Percentiles rank a stretch among this genome's conserved stretches.
Evolutionary conservation across 1,140 invertebrate species (phyloP).

Genomic region (Tigriopus japonicus): DNA sequence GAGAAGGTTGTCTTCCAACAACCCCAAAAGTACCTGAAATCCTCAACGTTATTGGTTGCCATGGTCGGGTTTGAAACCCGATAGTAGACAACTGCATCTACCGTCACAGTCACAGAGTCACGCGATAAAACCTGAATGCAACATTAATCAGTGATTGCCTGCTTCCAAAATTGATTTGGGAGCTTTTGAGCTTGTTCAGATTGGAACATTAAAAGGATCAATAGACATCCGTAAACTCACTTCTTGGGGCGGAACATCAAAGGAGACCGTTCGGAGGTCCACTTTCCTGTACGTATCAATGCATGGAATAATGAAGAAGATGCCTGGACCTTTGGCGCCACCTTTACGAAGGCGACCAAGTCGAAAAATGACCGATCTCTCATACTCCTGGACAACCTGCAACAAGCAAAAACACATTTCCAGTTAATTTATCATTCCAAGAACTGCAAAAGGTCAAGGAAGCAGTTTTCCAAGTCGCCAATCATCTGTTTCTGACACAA

Average conservation of each 20-base stretch:
- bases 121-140: slow-evolving; percentile 19
- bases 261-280: slow-evolving; percentile 62
- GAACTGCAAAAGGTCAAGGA: background rate
- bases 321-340: slow-evolving; percentile 69
- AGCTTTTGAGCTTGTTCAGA: background rate
- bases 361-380: slow-evolving; percentile 72
- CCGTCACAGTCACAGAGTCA: slow-evolving; percentile 24
- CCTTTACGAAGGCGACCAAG: slow-evolving; percentile 54
- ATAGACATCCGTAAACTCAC: slow-evolving; percentile 29
- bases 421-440: too few species aligned
- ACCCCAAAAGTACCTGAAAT: slow-evolving; percentile 26
- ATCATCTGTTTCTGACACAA: background rate
- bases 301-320: slow-evolving; percentile 76
- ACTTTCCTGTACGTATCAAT: slow-evolving; percentile 76
- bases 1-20: background rate
- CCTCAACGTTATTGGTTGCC: slow-evolving; percentile 40
- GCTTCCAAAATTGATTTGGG: background rate
- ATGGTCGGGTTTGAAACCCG: slow-evolving; percentile 31
- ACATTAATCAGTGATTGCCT: background rate
- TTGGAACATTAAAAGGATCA: background rate
- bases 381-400: slow-evolving; percentile 76
- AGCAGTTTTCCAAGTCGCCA: background rate
- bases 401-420: slow-evolving; percentile 15
- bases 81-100: slow-evolving; percentile 35
- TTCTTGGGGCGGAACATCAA: slow-evolving; percentile 88